Base-by-base conservation (phyloP, 2,113 vertebrate species). In the Ctenodactylus gundi region DNA sequence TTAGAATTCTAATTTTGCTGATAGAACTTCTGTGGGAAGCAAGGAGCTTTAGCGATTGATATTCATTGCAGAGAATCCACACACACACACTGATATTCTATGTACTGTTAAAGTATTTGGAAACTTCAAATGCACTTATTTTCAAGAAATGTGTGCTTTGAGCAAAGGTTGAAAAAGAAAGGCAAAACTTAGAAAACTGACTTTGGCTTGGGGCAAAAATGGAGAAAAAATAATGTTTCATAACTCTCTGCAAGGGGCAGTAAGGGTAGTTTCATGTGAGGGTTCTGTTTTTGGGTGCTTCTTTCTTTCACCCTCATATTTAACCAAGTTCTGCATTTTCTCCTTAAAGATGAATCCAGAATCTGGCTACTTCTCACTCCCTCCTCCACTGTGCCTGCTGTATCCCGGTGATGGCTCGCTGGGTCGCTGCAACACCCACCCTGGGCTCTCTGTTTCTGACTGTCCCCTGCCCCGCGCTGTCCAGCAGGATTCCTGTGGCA, bases 1-100 rank as follows among this genome's bases (percentile, higher is more conserved):
- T 87, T 93, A 67, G 90, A 92, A 83, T 92, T 97, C 95, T 96
- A 80, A 97, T 94, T 95, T 89, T 67, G 58, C 94, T 89, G 95
- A 80, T 96, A 86, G 94, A 95, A 94, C 96, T 94, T 97, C 85
- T 93, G 73, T 58, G 57, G 77, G 64, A 92, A 93, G 89, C 93
- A 57, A 90, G 20, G 68, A 65, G 17, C 65, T 85, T 92, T 51
- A 25, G 70, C 80, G 58, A 93, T 72, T 86, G 85, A 82, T 93
- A 76, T 41, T 95, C 78, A 76, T 51, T 70, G 85, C 25, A 36
- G 85, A 91, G 82, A 39, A 49, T 90, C 68, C 46, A 57, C 62
- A 78, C 87, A 72, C 88, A 93, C 64, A n/a, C 70, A 67, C 39
- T n/a, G n/a, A 15, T 95, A 90, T 91, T 97, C 95, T 95, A 95